phyloP scores from a whole-genome alignment of 1,140 invertebrate genomes.

The Aplysia californica region DNA sequence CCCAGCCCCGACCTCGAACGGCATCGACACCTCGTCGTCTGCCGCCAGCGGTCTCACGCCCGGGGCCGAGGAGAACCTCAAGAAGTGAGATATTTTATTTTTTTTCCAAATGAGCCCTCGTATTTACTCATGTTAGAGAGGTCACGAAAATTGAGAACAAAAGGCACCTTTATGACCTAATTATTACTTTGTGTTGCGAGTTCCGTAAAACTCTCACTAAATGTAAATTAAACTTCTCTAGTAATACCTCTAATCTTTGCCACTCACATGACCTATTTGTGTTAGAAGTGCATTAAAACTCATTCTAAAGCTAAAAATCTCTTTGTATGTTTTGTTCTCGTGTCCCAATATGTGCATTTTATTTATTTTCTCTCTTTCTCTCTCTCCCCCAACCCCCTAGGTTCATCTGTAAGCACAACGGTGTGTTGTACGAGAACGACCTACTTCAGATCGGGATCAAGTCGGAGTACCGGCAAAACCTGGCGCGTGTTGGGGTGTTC shows the following conservation, averaged over 20 bases:
- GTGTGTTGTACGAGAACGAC: slow-evolving; percentile 98
- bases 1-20: slow-evolving; percentile 32
- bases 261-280: too few species aligned
- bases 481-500: slow-evolving; percentile 94
- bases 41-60: slow-evolving; percentile 38
- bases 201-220: too few species aligned
- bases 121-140: neutral
- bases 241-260: too few species aligned
- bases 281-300: too few species aligned
- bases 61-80: slow-evolving; percentile 51
- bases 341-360: too few species aligned
- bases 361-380: neutral
- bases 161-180: too few species aligned
- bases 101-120: neutral
- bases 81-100: slow-evolving; percentile 41
- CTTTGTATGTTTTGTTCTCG: too few species aligned
- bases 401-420: slow-evolving; percentile 90
- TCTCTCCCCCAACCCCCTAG: slow-evolving; percentile 67
- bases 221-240: too few species aligned
- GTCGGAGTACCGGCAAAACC: slow-evolving; percentile 91
- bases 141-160: too few species aligned
- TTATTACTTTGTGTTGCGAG: too few species aligned
- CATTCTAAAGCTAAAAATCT: too few species aligned
- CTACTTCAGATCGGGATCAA: slow-evolving; percentile 98
- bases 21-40: slow-evolving; percentile 25